Evolutionary conservation across 2,888 invertebrate genomes (phyloP), one percentile per base, ranked within the genome.

Genomic region (Macrosoma leucophasiata): DNA sequence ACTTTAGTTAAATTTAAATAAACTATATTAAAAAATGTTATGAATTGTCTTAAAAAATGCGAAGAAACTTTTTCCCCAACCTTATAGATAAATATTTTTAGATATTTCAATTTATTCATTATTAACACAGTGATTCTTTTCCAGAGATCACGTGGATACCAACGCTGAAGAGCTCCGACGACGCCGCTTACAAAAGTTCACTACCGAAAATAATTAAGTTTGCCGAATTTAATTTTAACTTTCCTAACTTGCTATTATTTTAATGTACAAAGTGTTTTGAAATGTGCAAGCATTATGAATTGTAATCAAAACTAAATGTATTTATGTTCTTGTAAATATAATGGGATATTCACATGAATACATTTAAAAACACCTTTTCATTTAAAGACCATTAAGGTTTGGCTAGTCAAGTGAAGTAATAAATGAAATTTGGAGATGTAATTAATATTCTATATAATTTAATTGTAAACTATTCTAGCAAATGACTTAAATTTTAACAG

Each of bases 101-200:
- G 4, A 18, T 18, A 8, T 18, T 18, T 18, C 18, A 7, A 7
- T 18, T 33, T 34, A 13, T 7, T 11, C 4, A 17, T 28, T 2
- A 28, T 12, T 8, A 17, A n/a, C 7, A 13, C n/a, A n/a, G 2
- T 15, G n/a, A 19, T 29, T 22, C 6, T 18, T 34, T 65, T 62
- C 1, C 60, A 77, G 79, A 65, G 74, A 73, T 49, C 74, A 69
- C 58, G 76, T 74, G 52, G 75, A 77, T 39, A 74, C 86, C 10
- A 84, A 87, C 39, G 85, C 90, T 18, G 89, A 88, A 57, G 92
- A 93, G 62, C 82, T 93, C 35, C 86, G 93, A 69, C 89, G 90
- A 77, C 87, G 92, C 64, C 88, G 93, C 73, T 84, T 94, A 68
- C 89, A 91, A 76, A 91, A 91, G 77, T 93, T 92, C 60, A 78